Evolutionary conservation across 2,888 invertebrate species (phyloP).

Genomic region (Silvanus unidentatus): DNA sequence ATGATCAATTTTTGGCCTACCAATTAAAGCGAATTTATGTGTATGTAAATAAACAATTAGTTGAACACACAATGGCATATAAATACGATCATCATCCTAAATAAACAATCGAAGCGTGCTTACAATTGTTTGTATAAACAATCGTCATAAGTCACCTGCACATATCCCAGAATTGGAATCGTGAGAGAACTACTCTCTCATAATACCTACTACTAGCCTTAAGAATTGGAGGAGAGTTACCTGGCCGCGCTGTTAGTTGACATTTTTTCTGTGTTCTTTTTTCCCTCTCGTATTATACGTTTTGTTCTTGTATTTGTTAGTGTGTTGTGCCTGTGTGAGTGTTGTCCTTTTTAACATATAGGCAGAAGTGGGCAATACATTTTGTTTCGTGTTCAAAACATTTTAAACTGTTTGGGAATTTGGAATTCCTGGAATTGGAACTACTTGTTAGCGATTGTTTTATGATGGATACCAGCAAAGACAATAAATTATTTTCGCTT

Average conservation of each 20-base stretch:
- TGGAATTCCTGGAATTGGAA: conserved; percentile 45
- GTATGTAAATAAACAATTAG: conserved; percentile 37
- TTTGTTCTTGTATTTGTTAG: neutral
- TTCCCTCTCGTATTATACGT: conserved; percentile 3
- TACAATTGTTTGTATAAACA: conserved; percentile 39
- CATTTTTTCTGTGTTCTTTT: conserved; percentile 40
- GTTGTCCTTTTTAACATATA: conserved; percentile 40
- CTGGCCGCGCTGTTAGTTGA: conserved; percentile 32
- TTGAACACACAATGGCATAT: conserved; percentile 31
- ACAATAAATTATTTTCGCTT: conserved; percentile 20
- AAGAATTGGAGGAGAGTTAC: conserved; percentile 11
- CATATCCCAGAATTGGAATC: conserved; percentile 35
- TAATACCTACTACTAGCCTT: neutral
- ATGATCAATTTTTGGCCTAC: neutral
- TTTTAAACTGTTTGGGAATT: conserved; percentile 46
- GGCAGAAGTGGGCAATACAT: conserved; percentile 43
- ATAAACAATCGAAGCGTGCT: conserved; percentile 37
- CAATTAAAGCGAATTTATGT: conserved; percentile 10
- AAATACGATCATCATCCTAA: conserved; percentile 31
- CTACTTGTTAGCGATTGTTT: conserved; percentile 46
- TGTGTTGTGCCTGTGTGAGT: conserved; percentile 22
- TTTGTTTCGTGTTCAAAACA: conserved; percentile 46
- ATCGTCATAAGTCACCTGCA: conserved; percentile 43
- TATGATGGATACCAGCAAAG: conserved; percentile 28
- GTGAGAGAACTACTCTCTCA: conserved; percentile 27